Conservation (phyloP, 2,113 vertebrate genomes). For the Mustelus asterias region DNA sequence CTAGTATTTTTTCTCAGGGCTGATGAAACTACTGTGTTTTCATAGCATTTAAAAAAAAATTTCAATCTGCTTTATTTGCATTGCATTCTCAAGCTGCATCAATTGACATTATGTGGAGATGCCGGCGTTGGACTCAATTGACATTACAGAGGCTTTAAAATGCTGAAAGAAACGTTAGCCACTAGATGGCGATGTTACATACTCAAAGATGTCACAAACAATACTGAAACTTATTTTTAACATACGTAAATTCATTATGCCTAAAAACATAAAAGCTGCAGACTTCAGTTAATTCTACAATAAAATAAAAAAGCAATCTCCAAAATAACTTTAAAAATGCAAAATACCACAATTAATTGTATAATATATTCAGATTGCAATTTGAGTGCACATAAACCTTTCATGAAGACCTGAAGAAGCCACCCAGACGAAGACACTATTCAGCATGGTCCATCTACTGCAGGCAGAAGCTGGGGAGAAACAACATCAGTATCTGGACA, state of each 20-base stretch:
- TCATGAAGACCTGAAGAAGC: too few species aligned
- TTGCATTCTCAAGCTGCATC: background rate
- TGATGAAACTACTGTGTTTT: background rate
- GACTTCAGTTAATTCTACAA: background rate
- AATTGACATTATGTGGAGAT: background rate
- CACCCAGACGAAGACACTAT: too few species aligned
- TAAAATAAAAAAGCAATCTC: background rate
- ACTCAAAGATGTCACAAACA: background rate
- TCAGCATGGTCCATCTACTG: too few species aligned
- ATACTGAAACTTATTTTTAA: background rate
- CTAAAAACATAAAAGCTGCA: background rate
- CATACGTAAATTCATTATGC: background rate
- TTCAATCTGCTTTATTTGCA: too few species aligned
- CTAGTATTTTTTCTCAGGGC: background rate
- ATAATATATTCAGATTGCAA: background rate
- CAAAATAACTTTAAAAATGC: background rate
- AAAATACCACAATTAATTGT: background rate
- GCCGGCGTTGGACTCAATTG: background rate
- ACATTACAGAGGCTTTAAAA: background rate
- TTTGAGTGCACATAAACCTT: background rate
- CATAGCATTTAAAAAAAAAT: background rate
- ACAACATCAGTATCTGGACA: too few species aligned
- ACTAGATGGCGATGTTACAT: background rate
- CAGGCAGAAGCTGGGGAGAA: too few species aligned
- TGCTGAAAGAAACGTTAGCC: background rate